Base-by-base conservation (phyloP, 2,797 vertebrate genomes). In the Gallinago nigripennis region DNA sequence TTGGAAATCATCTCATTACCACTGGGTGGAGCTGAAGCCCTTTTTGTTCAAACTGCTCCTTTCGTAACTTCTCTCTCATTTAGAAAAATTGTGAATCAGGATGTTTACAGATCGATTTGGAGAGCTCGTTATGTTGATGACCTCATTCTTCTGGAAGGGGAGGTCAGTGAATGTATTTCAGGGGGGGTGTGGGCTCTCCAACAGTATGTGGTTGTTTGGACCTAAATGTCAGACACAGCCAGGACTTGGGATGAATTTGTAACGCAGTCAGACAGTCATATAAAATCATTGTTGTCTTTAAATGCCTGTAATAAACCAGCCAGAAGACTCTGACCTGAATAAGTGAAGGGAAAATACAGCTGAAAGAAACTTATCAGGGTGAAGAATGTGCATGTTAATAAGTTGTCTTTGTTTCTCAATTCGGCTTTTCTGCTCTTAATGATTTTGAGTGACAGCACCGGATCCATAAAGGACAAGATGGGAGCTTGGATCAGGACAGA, bases 21-120 rank as follows among this genome's bases (percentile, higher is more conserved):
- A 56, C 95, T 77, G 73, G 95, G 88, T 88, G 96, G 95, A 90
- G 96, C 95, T 90, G 93, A 33, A 94, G 53, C 53, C 82, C 85
- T 84, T 92, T 43, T 1, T 21, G 80, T 66, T 25, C 6, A 15
- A 20, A 7, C 39, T 3, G 45, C 20, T 91, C 71, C 57, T 64
- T 4, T 14, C 5, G 0, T 68, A 31, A 19, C 28, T 43, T 2
- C 46, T n/a, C 31, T 66, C 19, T 4, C 1, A 1, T 3, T 18
- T 35, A 5, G 75, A 6, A 20, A 54, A 78, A 28, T 1, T 2
- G 80, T 41, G 66, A 58, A 33, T n/a, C 50, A 2, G 76, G 93
- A 79, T 61, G 65, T 15, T 27, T 9, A 28, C 76, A 31, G 72
- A 84, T 70, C 37, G 28, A 45, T 65, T 5, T 2, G 84, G 45